A percentile compares a stretch with the other conserved stretches of the same genome.
Evolutionary conservation across 2,888 invertebrate species (phyloP).

Genomic region (Tachina fera): DNA sequence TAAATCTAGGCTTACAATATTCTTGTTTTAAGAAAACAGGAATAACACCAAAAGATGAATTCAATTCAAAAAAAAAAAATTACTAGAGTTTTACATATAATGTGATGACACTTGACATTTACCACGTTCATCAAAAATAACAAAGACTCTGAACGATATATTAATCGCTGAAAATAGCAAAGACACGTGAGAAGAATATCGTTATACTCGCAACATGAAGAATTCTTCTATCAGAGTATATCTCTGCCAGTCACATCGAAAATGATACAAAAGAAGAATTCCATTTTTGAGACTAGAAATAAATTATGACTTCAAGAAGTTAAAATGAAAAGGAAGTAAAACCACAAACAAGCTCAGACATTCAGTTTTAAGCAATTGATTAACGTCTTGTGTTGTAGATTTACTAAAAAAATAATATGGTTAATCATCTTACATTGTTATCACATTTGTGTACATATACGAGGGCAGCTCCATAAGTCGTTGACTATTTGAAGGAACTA

Average conservation of each 20-base stretch:
- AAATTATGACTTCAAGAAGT: too few relatives aligned
- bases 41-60: slow-evolving; percentile 15
- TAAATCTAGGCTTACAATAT: neutral
- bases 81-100: slow-evolving; percentile 43
- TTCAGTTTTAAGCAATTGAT: too few relatives aligned
- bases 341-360: too few relatives aligned
- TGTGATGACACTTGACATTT: slow-evolving; percentile 68
- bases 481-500: too few relatives aligned
- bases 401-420: too few relatives aligned
- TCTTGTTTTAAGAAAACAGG: slow-evolving; percentile 15
- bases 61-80: slow-evolving; percentile 25
- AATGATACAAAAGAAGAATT: too few relatives aligned
- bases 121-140: slow-evolving; percentile 29
- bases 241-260: neutral
- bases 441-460: too few relatives aligned
- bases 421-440: too few relatives aligned
- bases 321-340: too few relatives aligned
- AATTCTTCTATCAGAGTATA: slow-evolving; percentile 14
- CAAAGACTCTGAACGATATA: slow-evolving; percentile 36
- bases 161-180: slow-evolving; percentile 14
- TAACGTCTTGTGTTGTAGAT: too few relatives aligned
- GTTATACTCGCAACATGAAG: slow-evolving; percentile 10
- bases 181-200: slow-evolving; percentile 49
- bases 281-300: too few relatives aligned
- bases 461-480: too few relatives aligned